Evolutionary conservation across 2,888 invertebrate genomes (phyloP).

Genomic region (Caenorhabditis afra): DNA sequence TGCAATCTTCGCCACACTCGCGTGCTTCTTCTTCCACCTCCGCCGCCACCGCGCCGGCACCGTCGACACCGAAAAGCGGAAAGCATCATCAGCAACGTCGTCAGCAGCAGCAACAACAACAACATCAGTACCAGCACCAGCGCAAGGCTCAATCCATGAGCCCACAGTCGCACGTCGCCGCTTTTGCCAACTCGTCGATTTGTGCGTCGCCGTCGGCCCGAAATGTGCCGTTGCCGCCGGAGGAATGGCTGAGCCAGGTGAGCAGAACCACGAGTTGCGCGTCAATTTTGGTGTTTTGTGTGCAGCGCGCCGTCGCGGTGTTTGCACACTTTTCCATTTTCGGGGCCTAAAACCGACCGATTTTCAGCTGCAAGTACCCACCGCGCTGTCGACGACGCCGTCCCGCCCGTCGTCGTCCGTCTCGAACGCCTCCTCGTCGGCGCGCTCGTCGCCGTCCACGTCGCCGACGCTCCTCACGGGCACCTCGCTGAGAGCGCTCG

Average conservation of each 20-base stretch:
- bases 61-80: slow-evolving; percentile 31
- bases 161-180: slow-evolving; percentile 23
- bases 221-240: slow-evolving; percentile 56
- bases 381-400: slow-evolving; percentile 6
- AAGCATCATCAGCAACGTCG: slow-evolving; percentile 4
- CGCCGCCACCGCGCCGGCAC: neutral
- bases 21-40: slow-evolving; percentile 4
- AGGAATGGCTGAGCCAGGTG: slow-evolving; percentile 51
- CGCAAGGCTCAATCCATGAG: slow-evolving; percentile 55
- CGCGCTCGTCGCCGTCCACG: slow-evolving; percentile 27
- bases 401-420: slow-evolving; percentile 39
- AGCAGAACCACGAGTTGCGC: neutral
- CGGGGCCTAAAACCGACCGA: neutral
- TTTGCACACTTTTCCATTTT: slow-evolving; percentile 2
- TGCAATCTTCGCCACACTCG: slow-evolving; percentile 14
- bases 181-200: slow-evolving; percentile 42
- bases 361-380: slow-evolving; percentile 23
- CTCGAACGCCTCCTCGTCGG: slow-evolving; percentile 32
- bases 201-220: slow-evolving; percentile 52
- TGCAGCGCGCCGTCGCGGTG: no score
- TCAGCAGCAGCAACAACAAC: slow-evolving; percentile 1
- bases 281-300: no score
- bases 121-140: slow-evolving; percentile 16
- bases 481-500: neutral
- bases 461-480: slow-evolving; percentile 12